Evolutionary conservation across 2,797 vertebrate genomes (phyloP).

Genomic region (Tragopan temminckii): DNA sequence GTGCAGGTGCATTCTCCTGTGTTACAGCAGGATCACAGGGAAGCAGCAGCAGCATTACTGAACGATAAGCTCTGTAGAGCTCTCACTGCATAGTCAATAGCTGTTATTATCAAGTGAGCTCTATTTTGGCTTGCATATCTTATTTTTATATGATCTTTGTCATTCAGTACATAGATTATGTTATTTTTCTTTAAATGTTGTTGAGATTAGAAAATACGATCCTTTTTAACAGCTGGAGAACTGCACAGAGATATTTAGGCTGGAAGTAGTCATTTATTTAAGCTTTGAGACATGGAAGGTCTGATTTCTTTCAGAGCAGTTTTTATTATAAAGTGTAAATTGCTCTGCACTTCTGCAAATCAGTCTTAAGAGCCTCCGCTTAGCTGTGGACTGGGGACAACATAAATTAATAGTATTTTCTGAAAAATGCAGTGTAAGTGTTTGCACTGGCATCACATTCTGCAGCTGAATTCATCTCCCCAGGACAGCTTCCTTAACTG

Average conservation of each 20-base stretch:
- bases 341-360: background rate
- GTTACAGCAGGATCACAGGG: background rate
- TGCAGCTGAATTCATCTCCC: background rate
- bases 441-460: background rate
- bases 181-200: background rate
- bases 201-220: background rate
- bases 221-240: background rate
- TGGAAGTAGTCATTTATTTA: background rate
- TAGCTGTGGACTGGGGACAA: background rate
- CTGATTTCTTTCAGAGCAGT: background rate
- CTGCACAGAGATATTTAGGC: background rate
- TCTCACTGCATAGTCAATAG: background rate
- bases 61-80: background rate
- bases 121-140: background rate
- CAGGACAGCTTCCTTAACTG: background rate
- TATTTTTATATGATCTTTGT: background rate
- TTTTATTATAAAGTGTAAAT: background rate
- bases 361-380: background rate
- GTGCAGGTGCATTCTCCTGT: background rate
- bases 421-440: background rate
- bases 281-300: background rate
- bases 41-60: background rate
- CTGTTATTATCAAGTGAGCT: background rate
- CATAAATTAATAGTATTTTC: background rate
- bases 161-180: background rate